A percentile compares a stretch with the other conserved stretches of the same genome.
Conservation (phyloP, 2,888 invertebrate genomes). For the Amphipoea lucens region DNA sequence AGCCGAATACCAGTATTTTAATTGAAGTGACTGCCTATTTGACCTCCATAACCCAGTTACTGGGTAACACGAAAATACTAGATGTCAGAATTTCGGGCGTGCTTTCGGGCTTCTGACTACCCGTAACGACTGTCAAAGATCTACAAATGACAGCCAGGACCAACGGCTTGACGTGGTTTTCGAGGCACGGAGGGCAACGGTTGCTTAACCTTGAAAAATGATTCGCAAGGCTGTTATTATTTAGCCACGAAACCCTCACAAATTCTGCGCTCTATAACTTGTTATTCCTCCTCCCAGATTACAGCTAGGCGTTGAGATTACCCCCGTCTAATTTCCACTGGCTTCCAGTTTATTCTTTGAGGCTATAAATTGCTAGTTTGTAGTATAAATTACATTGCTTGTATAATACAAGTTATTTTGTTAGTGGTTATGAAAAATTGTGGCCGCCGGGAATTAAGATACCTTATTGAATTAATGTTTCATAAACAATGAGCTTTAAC, state of each 20-base stretch:
- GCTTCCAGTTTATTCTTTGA: conserved; percentile 73
- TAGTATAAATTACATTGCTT: conserved; percentile 64
- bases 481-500: conserved; percentile 8
- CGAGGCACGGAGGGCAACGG: neutral
- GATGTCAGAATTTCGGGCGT: neutral
- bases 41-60: neutral
- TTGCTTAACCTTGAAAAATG: neutral
- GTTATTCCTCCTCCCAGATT: conserved; percentile 41
- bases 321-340: conserved; percentile 73
- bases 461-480: conserved; percentile 35
- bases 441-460: conserved; percentile 35
- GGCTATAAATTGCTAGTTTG: conserved; percentile 75
- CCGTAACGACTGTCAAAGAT: neutral
- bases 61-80: neutral
- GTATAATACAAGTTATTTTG: conserved; percentile 59
- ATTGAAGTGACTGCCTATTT: neutral
- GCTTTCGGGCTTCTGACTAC: neutral
- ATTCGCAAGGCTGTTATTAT: neutral
- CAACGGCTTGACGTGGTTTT: neutral
- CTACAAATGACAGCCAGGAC: neutral
- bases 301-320: conserved; percentile 73
- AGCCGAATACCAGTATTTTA: too few relatives aligned
- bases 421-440: conserved; percentile 64
- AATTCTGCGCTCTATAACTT: conserved; percentile 37
- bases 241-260: neutral